Base-by-base conservation (phyloP, 1,140 invertebrate species). In the Euborellia annulipes region DNA sequence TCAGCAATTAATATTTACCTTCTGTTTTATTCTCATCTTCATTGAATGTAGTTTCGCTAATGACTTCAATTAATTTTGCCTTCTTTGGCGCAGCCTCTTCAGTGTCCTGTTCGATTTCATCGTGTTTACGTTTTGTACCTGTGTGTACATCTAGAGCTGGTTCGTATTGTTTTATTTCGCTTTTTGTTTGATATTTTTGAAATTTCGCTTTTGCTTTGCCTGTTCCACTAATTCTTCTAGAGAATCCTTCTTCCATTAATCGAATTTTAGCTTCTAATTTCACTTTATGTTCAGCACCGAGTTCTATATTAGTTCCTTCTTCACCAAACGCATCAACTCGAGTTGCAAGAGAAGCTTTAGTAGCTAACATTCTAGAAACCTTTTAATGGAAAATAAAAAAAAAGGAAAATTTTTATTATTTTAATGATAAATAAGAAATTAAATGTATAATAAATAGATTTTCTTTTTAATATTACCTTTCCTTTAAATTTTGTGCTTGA, bases 351-450 rank as follows among this genome's bases (percentile, higher is more conserved):
- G 94, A 72, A 2, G 91, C 82, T 63, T 99, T 99, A 0, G 93
- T 90, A 14, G 95, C 94, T 49, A 99, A 67, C 78, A 96, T 97
- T 57, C 96, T n/a, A n/a, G n/a, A n/a, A n/a, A n/a, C n/a, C n/a
- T n/a, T n/a, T n/a, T n/a, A n/a, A n/a, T n/a, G n/a, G n/a, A n/a
- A n/a, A n/a, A n/a, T n/a, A n/a, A n/a, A n/a, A n/a, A n/a, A n/a
- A n/a, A n/a, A n/a, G n/a, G n/a, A n/a, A n/a, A n/a, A n/a, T n/a
- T n/a, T n/a, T n/a, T n/a, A n/a, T n/a, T n/a, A n/a, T n/a, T n/a
- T n/a, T n/a, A n/a, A n/a, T n/a, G n/a, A n/a, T n/a, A n/a, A n/a
- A n/a, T n/a, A n/a, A n/a, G n/a, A n/a, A n/a, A n/a, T n/a, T n/a
- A n/a, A n/a, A n/a, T n/a, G n/a, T n/a, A n/a, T n/a, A n/a, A n/a